Evolutionary conservation across 2,797 vertebrate genomes (phyloP).

Genomic region (Takifugu rubripes): DNA sequence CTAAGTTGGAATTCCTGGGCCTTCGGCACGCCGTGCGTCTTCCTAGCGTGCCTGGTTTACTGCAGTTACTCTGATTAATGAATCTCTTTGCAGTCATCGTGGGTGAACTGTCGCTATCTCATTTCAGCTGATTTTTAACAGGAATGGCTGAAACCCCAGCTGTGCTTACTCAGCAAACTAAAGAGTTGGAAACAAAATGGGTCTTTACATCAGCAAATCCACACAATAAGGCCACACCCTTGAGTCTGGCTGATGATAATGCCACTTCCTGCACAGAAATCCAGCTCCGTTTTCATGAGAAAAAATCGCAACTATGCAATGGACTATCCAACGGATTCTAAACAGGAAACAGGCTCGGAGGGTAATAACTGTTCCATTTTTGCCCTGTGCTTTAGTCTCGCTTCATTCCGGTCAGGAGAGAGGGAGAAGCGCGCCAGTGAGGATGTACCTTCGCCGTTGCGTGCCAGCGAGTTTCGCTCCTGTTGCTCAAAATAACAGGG

Average conservation of each 20-base stretch:
- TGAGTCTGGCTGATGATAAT: too few relatives aligned
- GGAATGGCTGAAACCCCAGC: background rate
- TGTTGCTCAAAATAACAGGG: slow-evolving; percentile 41
- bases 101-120: too few relatives aligned
- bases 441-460: slow-evolving; percentile 12
- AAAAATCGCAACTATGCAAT: slow-evolving; percentile 4
- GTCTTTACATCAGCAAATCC: too few relatives aligned
- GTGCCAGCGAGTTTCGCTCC: slow-evolving; percentile 35
- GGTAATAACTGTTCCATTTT: slow-evolving; percentile 41
- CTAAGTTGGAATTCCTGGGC: too few relatives aligned
- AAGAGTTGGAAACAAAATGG: background rate
- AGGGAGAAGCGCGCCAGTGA: slow-evolving; percentile 12
- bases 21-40: too few relatives aligned
- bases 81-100: too few relatives aligned
- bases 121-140: too few relatives aligned
- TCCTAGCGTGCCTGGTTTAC: too few relatives aligned
- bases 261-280: too few relatives aligned
- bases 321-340: too few relatives aligned
- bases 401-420: slow-evolving; percentile 35
- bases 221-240: too few relatives aligned
- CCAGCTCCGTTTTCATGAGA: background rate
- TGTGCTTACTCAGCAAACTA: slow-evolving; percentile 14
- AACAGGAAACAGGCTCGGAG: slow-evolving; percentile 33
- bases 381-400: slow-evolving; percentile 33
- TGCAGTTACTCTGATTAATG: too few relatives aligned